Evolutionary conservation across 2,113 vertebrate genomes (phyloP), one percentile per base, ranked within the genome.

Genomic region (Platanista minor): DNA sequence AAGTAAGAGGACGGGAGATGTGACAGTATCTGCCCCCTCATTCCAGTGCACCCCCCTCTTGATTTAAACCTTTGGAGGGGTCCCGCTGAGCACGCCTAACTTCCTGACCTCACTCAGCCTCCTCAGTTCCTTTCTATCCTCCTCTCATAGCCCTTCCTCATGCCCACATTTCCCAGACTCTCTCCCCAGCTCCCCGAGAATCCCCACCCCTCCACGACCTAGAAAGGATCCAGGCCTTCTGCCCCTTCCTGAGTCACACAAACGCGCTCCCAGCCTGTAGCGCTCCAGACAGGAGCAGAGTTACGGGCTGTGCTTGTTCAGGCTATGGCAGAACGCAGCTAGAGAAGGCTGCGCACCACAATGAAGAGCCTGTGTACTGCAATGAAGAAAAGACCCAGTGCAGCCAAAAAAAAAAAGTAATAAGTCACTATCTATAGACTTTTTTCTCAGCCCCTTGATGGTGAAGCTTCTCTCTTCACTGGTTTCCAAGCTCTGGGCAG

Each of bases 221-320:
- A 21, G 43, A 46, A 54, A 29, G 4, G 7, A 20, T 31, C 8
- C 18, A 4, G 27, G 49, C 15, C 77, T 31, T 27, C 74, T 13
- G 46, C 8, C 72, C 18, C 43, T 61, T 39, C 89, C 77, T 20
- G 23, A 62, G 62, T 5, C 71, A 46, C 36, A 52, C 31, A 4
- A 23, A 94, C 0, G 0, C 8, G 29, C 59, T 41, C 18, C 18
- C 23, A 33, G 20, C 15, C 15, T 31, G 3, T 0, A 1, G 36
- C 6, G 10, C 62, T 75, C 1, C 20, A 36, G 74, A 1, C 15
- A 10, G 29, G 13, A 67, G 29, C 31, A 6, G 52, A 52, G 33
- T 7, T 23, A 1, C 25, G 6, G 41, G 25, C 41, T 43, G 31
- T 13, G 1, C n/a, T 36, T 3, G 15, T 52, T 41, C 15, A 29